Percentiles rank a stretch among this genome's conserved stretches.
phyloP scores from a whole-genome alignment of 1,140 invertebrate species.

The Hylaeus anthracinus region DNA sequence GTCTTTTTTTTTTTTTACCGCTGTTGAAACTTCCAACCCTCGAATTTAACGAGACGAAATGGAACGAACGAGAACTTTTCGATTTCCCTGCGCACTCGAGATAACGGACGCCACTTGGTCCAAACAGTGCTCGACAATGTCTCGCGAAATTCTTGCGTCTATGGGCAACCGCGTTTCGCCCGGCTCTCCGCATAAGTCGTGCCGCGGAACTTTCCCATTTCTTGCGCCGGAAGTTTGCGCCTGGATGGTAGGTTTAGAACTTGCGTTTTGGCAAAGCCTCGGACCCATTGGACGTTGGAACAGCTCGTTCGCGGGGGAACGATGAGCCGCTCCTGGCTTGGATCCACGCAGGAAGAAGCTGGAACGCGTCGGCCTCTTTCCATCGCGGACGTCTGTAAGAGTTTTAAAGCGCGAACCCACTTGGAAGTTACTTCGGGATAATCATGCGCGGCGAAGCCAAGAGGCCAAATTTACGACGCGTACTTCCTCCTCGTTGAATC shows the following conservation, averaged over 20 bases:
- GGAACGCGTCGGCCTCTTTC: not conserved
- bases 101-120: constrained; percentile 12
- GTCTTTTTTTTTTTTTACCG: too few species aligned
- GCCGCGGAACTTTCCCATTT: constrained; percentile 9
- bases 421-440: not conserved
- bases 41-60: not conserved
- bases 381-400: not conserved
- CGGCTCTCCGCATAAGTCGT: not conserved
- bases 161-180: not conserved
- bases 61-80: not conserved
- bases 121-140: not conserved
- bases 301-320: constrained; percentile 15
- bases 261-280: constrained; percentile 39
- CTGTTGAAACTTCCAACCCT: too few species aligned
- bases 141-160: constrained; percentile 20
- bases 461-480: not conserved
- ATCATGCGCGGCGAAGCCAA: not conserved
- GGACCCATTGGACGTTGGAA: constrained; percentile 25
- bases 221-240: constrained; percentile 1
- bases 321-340: constrained; percentile 28
- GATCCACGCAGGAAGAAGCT: constrained; percentile 20
- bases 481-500: not conserved
- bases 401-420: not conserved
- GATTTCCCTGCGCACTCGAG: not conserved
- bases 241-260: constrained; percentile 3